These are phyloP conservation scores for Aphidius ervi DNA, from an alignment of 1,140 invertebrate species.

Conservation along the genomic window DNA sequence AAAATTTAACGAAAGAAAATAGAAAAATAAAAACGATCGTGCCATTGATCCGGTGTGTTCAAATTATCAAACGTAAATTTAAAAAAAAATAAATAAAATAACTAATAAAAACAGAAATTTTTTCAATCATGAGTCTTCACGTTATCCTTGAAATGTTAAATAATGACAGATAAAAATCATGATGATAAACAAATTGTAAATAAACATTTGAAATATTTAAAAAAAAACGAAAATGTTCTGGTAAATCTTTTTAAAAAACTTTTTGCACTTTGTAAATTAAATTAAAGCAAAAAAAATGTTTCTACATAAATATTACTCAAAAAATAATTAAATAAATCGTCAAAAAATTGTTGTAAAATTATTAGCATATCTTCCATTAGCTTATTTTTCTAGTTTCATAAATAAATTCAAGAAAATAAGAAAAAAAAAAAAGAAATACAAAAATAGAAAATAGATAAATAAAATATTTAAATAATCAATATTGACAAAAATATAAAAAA, in stretches of 20 bases:
- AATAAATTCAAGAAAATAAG: conserved; percentile 2
- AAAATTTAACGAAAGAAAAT: neutral
- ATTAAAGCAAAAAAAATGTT: no score
- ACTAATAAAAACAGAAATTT: neutral
- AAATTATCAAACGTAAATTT: conserved; percentile 1
- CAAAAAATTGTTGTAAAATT: neutral
- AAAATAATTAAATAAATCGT: neutral
- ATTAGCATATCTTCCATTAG: conserved; percentile 21
- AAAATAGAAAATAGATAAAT: neutral
- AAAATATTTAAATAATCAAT: conserved; percentile 5
- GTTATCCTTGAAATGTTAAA: neutral
- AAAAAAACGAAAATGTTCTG: no score
- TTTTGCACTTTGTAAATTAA: no score
- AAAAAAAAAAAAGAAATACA: conserved; percentile 1
- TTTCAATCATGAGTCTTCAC: neutral
- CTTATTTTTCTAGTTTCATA: conserved; percentile 21
- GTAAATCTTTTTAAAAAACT: no score
- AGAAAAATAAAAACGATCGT: conserved; percentile 8
- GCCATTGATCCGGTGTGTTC: conserved; percentile 18
- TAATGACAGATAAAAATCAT: conserved; percentile 2
- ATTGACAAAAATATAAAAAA: conserved; percentile 1
- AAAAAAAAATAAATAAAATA: neutral
- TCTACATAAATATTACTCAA: neutral
- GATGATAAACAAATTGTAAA: neutral
- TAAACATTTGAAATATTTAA: neutral